Percentiles rank a stretch among this genome's conserved stretches.
Conservation (phyloP, 1,140 invertebrate genomes). For the Muscidifurax raptorellus region DNA sequence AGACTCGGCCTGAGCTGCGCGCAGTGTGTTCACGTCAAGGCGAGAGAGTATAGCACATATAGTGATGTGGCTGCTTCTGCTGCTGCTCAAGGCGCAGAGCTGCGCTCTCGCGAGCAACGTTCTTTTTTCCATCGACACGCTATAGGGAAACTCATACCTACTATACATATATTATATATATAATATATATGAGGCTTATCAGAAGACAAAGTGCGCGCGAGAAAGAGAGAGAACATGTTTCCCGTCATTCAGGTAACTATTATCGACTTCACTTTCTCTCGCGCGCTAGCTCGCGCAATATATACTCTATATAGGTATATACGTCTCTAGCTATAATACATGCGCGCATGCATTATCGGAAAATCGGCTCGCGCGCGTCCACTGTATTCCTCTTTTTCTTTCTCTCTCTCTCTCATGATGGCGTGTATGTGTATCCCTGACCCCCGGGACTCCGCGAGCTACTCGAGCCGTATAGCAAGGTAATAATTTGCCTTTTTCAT, state of each 20-base stretch:
- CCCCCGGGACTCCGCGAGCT: neutral
- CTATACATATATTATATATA: no score
- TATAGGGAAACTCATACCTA: no score
- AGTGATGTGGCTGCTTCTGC: no score
- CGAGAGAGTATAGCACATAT: no score
- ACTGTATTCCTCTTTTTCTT: neutral
- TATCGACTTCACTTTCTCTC: constrained; percentile 23
- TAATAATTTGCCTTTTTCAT: no score
- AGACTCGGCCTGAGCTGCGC: neutral
- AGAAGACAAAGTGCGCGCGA: neutral
- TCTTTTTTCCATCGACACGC: no score
- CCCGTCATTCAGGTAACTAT: constrained; percentile 46
- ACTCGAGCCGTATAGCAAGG: neutral
- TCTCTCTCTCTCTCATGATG: neutral
- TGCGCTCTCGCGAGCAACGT: no score
- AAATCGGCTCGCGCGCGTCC: neutral
- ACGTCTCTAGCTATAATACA: neutral
- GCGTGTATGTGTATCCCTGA: neutral
- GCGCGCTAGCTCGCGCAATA: neutral
- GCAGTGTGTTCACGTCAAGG: no score
- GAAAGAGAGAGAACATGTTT: constrained; percentile 22
- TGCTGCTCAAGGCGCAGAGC: no score
- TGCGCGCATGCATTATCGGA: neutral
- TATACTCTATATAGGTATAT: neutral
- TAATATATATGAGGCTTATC: no score